phyloP scores from a whole-genome alignment of 2,797 vertebrate species.

The Dendrocincla fuliginosa region DNA sequence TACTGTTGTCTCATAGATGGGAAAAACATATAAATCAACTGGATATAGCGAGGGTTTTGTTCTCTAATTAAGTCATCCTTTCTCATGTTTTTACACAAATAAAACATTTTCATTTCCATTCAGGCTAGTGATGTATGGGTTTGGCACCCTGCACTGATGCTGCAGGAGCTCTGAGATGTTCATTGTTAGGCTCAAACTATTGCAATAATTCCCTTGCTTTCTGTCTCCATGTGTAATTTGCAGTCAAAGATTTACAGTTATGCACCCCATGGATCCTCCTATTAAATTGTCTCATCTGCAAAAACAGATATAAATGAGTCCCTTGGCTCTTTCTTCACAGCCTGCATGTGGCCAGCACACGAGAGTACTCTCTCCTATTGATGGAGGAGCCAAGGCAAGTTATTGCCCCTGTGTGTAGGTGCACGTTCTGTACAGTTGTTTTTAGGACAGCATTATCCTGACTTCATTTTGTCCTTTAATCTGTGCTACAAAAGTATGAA shows the following conservation, averaged over 20 bases:
- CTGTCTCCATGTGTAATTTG: slow-evolving; percentile 69
- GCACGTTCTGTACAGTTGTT: neutral
- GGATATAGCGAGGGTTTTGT: slow-evolving; percentile 19
- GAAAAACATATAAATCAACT: slow-evolving; percentile 50
- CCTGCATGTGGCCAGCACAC: neutral
- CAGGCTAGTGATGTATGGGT: slow-evolving; percentile 61
- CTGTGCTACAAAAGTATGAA: neutral
- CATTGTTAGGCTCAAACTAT: slow-evolving; percentile 54
- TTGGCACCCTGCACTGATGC: slow-evolving; percentile 33
- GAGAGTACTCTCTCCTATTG: neutral
- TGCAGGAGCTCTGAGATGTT: slow-evolving; percentile 37
- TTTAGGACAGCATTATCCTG: neutral
- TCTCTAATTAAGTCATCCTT: slow-evolving; percentile 60
- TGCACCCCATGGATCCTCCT: slow-evolving; percentile 52
- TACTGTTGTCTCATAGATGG: slow-evolving; percentile 25
- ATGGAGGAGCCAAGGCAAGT: neutral
- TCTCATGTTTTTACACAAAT: slow-evolving; percentile 56
- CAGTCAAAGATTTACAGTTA: slow-evolving; percentile 65
- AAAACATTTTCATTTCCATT: slow-evolving; percentile 56
- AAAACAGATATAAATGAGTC: slow-evolving; percentile 57
- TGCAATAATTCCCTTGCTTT: slow-evolving; percentile 44
- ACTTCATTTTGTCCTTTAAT: slow-evolving; percentile 10
- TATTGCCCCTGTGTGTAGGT: neutral
- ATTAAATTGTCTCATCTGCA: slow-evolving; percentile 69
- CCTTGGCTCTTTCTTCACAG: slow-evolving; percentile 22